A percentile compares a stretch with the other conserved stretches of the same genome.
phyloP scores from a whole-genome alignment of 2,113 vertebrate genomes.

The Procavia capensis region DNA sequence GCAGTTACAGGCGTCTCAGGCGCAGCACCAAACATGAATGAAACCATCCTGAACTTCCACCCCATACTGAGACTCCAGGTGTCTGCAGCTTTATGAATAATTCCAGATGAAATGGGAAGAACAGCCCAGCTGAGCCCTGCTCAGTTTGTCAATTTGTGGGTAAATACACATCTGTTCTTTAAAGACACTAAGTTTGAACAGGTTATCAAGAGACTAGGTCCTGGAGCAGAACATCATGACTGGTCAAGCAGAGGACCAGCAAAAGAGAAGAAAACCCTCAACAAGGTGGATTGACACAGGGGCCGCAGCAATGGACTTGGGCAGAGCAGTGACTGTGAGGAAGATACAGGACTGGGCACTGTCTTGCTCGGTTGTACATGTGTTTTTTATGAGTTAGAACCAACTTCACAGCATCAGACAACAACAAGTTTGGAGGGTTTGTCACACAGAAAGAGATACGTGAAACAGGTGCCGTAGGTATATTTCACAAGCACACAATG shows the following conservation, averaged over 20 bases:
- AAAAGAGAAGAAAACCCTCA: not conserved
- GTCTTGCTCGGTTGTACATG: not conserved
- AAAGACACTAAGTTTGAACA: not conserved
- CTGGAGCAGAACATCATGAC: not conserved
- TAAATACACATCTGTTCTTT: not conserved
- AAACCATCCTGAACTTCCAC: not conserved
- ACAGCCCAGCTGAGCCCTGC: not conserved
- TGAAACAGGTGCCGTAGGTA: not conserved
- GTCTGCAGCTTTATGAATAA: not conserved
- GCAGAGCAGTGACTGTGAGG: not conserved
- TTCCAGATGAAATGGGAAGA: not conserved
- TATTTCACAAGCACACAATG: not conserved
- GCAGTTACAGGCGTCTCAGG: not conserved
- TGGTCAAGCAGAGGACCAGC: not conserved
- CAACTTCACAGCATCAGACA: not conserved
- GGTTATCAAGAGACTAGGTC: not conserved
- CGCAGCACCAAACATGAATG: not conserved
- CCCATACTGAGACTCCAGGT: not conserved
- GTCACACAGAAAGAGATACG: not conserved
- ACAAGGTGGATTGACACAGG: not conserved
- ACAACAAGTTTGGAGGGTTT: not conserved
- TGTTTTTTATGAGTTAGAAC: not conserved
- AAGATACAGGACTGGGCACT: not conserved
- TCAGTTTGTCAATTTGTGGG: not conserved
- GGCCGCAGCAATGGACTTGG: not conserved